Base-by-base conservation (phyloP, 2,888 invertebrate species). In the Atethmia centrago region DNA sequence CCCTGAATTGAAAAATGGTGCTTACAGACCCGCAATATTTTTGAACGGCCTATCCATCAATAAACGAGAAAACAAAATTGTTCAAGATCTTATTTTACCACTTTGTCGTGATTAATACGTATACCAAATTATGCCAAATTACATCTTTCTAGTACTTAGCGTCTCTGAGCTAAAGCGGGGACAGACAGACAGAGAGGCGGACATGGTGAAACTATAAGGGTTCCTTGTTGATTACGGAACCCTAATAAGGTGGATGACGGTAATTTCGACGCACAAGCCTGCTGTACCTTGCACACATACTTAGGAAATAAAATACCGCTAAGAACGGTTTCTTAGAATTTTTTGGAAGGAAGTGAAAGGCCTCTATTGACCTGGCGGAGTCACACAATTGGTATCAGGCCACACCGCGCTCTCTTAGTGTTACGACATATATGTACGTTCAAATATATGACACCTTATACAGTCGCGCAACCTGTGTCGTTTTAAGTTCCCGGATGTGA, bases 401-500 rank as follows among this genome's bases (percentile, higher is more conserved):
- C 14, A 42, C 36, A 66, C 62, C 40, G 19, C 74, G 25, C 14
- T 16, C 10, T 74, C 72, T 51, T 36, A 31, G 14, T 28, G 53
- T 59, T 74, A 55, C 64, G 77, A 74, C 71, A 53, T 75, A n/a
- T n/a, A n/a, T n/a, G n/a, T n/a, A 68, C 49, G 66, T 64, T 73
- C 69, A 69, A 73, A 69, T 56, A 68, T 74, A 58, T 25, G 72
- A 68, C 51, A 51, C 70, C 45, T 66, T 77, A n/a, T 77, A 56
- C 56, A 40, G 63, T 58, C 66, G 65, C n/a, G 55, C 72, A 78
- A 74, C 72, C 69, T 72, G 70, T 71, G 63, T 59, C 77, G 66
- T 70, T 84, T 77, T 45, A 74, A 72, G 58, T 69, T 56, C 25
- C 67, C 67, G 62, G 58, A 77, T 75, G 77, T 83, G 80, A 75